A percentile compares a stretch with the other conserved stretches of the same genome.
Evolutionary conservation across 2,888 invertebrate species (phyloP).

Genomic region (Chymomyza procnemis): DNA sequence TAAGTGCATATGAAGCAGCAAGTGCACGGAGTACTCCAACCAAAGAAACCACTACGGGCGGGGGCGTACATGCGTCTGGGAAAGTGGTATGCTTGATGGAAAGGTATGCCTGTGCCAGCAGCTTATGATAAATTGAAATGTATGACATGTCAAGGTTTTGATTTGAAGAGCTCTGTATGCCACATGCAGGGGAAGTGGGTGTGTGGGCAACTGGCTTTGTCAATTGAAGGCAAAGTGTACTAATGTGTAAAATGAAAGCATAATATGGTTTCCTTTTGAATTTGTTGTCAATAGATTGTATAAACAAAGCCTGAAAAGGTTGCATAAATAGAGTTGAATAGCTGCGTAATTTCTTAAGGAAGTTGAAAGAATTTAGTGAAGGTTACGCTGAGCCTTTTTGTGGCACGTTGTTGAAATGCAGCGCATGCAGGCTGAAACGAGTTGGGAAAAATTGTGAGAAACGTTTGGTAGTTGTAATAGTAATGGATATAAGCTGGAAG

Average conservation of each 20-base stretch:
- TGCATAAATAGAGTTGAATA: neutral
- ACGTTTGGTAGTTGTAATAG: too few species aligned
- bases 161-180: neutral
- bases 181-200: neutral
- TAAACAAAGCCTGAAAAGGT: neutral
- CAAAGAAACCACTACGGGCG: too few species aligned
- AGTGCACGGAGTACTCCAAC: neutral
- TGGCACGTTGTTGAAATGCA: too few species aligned
- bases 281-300: neutral
- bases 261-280: neutral
- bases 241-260: neutral
- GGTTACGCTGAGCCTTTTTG: neutral
- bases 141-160: constrained; percentile 66
- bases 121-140: constrained; percentile 38
- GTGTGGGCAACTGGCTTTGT: neutral
- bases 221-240: neutral
- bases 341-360: neutral
- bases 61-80: neutral
- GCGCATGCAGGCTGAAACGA: too few species aligned
- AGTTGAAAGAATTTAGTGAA: neutral
- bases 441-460: too few species aligned
- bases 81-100: neutral
- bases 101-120: neutral
- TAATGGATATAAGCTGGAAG: too few species aligned
- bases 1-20: constrained; percentile 40